Evolutionary conservation across 2,797 vertebrate genomes (phyloP).

Genomic region (Cryptoprocta ferox): DNA sequence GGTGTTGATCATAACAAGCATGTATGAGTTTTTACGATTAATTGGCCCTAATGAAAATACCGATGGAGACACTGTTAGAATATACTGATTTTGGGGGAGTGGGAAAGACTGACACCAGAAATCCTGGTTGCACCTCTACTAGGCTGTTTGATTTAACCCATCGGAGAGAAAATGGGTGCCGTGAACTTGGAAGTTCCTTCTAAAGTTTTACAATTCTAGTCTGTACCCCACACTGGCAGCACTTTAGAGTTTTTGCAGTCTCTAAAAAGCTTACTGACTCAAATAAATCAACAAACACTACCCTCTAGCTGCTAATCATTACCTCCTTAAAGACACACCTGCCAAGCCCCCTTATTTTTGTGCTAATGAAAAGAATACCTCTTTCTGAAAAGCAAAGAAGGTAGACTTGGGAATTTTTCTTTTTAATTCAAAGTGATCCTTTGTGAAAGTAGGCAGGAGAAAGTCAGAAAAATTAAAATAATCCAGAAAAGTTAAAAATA

Average conservation of each 20-base stretch:
- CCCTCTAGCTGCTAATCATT: not conserved
- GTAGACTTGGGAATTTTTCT: not conserved
- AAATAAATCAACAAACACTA: constrained; percentile 5
- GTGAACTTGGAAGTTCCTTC: not conserved
- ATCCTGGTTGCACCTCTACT: not conserved
- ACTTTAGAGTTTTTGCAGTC: not conserved
- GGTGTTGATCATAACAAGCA: not conserved
- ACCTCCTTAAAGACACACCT: not conserved
- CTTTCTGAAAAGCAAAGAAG: constrained; percentile 31
- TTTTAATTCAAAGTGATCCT: not conserved
- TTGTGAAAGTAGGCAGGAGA: not conserved
- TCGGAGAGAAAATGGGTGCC: not conserved
- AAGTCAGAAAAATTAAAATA: constrained; percentile 9
- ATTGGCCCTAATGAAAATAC: not conserved
- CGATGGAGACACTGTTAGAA: not conserved
- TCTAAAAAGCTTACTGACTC: not conserved
- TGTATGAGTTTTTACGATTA: not conserved
- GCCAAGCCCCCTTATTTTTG: not conserved
- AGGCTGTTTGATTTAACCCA: not conserved
- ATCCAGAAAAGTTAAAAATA: not conserved
- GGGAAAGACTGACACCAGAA: not conserved
- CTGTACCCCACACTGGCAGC: not conserved
- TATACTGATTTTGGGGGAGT: not conserved
- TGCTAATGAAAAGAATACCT: not conserved
- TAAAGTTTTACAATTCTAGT: not conserved